Conservation (phyloP, 2,888 invertebrate species). For the Folsomia candida region DNA sequence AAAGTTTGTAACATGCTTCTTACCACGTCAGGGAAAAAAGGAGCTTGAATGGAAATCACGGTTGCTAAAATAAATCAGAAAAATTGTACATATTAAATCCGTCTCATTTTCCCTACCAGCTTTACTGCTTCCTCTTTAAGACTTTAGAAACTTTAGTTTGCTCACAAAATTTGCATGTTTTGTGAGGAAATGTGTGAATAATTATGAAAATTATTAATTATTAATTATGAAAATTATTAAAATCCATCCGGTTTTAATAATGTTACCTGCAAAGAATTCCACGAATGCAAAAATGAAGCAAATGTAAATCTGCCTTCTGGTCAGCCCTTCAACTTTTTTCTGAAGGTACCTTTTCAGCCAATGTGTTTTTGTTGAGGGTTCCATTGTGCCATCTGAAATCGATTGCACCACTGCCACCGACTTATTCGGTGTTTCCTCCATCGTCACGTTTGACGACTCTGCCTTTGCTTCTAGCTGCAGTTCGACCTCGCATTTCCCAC, state of each 20-base stretch:
- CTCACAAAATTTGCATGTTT: too few relatives aligned
- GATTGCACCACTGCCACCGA: background rate
- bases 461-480: background rate
- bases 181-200: too few relatives aligned
- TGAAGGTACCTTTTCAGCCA: conserved; percentile 15
- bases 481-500: background rate
- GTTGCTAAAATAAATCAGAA: too few relatives aligned
- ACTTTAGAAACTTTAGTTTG: too few relatives aligned
- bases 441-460: background rate
- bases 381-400: background rate
- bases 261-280: conserved; percentile 80
- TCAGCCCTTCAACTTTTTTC: conserved; percentile 29
- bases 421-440: background rate
- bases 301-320: conserved; percentile 69
- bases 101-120: too few relatives aligned
- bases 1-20: too few relatives aligned
- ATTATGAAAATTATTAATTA: too few relatives aligned
- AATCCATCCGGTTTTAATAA: too few relatives aligned
- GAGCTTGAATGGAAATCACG: conserved; percentile 80
- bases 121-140: too few relatives aligned
- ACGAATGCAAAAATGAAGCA: conserved; percentile 75
- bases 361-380: conserved; percentile 4
- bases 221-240: too few relatives aligned
- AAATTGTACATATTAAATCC: too few relatives aligned
- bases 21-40: conserved; percentile 81